phyloP scores from a whole-genome alignment of 1,140 invertebrate genomes.

The Ceratosolen fusciceps region DNA sequence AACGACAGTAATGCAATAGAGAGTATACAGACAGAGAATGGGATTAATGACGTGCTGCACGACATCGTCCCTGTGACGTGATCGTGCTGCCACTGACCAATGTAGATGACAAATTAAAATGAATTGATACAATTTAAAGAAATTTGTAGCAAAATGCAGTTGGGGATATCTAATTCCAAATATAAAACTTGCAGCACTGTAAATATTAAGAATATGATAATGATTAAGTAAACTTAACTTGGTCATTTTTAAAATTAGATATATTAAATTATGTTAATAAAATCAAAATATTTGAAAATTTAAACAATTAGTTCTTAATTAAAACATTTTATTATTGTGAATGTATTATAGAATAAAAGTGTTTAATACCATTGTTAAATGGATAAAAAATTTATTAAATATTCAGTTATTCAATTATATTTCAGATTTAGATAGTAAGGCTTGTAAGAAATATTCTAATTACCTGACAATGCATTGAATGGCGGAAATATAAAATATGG shows the following conservation, averaged over 20 bases:
- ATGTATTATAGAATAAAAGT: too few relatives aligned
- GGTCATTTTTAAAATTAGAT: too few relatives aligned
- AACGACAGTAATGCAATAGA: constrained; percentile 71
- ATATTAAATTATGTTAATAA: too few relatives aligned
- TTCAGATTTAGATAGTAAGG: neutral
- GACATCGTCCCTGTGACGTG: constrained; percentile 69
- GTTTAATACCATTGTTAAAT: too few relatives aligned
- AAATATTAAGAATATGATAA: constrained; percentile 51
- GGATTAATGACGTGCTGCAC: constrained; percentile 66
- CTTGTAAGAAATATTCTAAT: constrained; percentile 37
- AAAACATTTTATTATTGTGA: too few relatives aligned
- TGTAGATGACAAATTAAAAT: constrained; percentile 73
- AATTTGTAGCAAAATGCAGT: constrained; percentile 71
- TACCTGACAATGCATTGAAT: constrained; percentile 71
- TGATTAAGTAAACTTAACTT: neutral
- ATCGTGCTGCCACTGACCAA: constrained; percentile 71
- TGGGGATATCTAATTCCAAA: constrained; percentile 68
- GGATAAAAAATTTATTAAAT: too few relatives aligned
- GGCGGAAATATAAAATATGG: constrained; percentile 72
- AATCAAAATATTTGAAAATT: too few relatives aligned
- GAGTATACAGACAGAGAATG: constrained; percentile 65
- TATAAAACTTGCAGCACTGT: constrained; percentile 71
- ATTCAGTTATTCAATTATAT: too few relatives aligned
- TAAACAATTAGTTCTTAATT: too few relatives aligned
- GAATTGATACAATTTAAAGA: constrained; percentile 72